Conservation (phyloP, 2,888 invertebrate genomes). For the Trimorus sp. region DNA sequence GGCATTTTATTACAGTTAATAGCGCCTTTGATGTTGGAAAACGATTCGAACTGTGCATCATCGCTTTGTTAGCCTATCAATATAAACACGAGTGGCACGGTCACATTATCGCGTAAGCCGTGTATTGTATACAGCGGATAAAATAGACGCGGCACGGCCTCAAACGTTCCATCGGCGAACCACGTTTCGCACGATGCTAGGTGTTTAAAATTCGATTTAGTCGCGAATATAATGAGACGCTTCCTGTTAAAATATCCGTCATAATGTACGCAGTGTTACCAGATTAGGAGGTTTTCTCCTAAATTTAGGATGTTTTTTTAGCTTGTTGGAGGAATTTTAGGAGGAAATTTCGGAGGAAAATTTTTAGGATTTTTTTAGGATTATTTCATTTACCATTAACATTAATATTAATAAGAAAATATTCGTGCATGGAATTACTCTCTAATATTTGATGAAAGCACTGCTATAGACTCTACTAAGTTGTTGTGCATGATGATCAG, state of each 20-base stretch:
- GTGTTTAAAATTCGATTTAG: slow-evolving; percentile 7
- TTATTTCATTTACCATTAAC: too few species aligned
- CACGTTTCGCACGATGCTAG: slow-evolving; percentile 1
- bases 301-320: too few species aligned
- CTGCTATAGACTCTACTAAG: too few species aligned
- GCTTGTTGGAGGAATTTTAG: too few species aligned
- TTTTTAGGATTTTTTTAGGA: too few species aligned
- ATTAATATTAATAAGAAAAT: too few species aligned
- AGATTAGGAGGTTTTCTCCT: too few species aligned
- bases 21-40: neutral
- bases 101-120: neutral
- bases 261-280: too few species aligned
- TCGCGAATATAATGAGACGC: slow-evolving; percentile 2
- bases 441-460: too few species aligned
- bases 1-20: neutral
- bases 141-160: slow-evolving; percentile 13
- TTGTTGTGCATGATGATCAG: too few species aligned
- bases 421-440: too few species aligned
- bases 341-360: too few species aligned
- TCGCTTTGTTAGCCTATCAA: slow-evolving; percentile 15
- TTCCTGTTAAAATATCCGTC: neutral
- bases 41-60: slow-evolving; percentile 7
- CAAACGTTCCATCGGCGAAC: slow-evolving; percentile 22
- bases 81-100: slow-evolving; percentile 11
- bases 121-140: slow-evolving; percentile 30